A percentile compares a stretch with the other conserved stretches of the same genome.
phyloP scores from a whole-genome alignment of 2,888 invertebrate species.

The Lysandra bellargus region DNA sequence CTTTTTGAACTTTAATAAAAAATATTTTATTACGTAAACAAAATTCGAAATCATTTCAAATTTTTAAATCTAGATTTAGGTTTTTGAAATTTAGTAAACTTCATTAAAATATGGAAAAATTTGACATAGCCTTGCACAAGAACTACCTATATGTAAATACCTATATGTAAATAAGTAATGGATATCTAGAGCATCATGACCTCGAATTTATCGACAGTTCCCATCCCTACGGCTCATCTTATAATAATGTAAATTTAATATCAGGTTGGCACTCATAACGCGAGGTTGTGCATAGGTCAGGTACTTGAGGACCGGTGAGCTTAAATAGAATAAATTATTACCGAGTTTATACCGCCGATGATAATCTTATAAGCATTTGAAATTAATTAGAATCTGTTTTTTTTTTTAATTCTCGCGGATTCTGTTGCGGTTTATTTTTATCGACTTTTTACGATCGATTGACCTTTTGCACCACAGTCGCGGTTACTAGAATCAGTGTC shows the following conservation, averaged over 20 bases:
- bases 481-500: background rate
- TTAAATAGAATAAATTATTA: slow-evolving; percentile 38
- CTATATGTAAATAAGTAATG: too few relatives aligned
- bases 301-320: slow-evolving; percentile 36
- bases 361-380: slow-evolving; percentile 11
- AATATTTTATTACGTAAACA: background rate
- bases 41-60: background rate
- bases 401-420: background rate
- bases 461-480: background rate
- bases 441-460: background rate
- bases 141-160: too few relatives aligned
- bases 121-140: too few relatives aligned
- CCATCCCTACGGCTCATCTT: slow-evolving; percentile 33
- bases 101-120: too few relatives aligned
- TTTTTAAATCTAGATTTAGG: background rate
- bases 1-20: background rate
- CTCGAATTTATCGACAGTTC: background rate
- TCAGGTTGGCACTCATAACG: slow-evolving; percentile 41
- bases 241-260: slow-evolving; percentile 52
- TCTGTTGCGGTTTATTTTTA: background rate
- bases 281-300: slow-evolving; percentile 41
- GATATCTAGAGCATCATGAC: background rate
- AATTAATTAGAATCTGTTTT: background rate
- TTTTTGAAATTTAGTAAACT: background rate
- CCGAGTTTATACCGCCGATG: slow-evolving; percentile 19